Evolutionary conservation across 1,140 invertebrate species (phyloP), one percentile per base, ranked within the genome.

Genomic region (Gryon sp.): DNA sequence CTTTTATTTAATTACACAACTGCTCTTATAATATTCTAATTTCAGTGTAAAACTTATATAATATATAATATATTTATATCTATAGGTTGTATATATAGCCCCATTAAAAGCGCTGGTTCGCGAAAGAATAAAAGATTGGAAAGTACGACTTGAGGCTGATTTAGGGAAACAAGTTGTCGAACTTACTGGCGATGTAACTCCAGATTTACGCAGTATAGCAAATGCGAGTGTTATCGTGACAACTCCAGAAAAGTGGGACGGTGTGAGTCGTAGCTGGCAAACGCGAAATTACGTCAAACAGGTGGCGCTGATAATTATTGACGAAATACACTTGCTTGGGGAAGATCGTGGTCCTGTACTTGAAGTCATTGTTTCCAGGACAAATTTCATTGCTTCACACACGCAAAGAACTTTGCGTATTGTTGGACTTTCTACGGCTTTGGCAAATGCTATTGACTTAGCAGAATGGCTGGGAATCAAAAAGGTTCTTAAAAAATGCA

Each of bases 211-310:
- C 77, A 94, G 96, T 0, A 96, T 99, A 57, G 90, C 92, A 0
- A 90, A 87, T 43, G 94, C 98, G 0, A 93, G 96, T 83, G 93
- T 99, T 0, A 99, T 99, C 76, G 96, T 99, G 0, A 99, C 98
- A 1, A 99, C 98, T 0, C 98, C 98, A 0, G 98, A 99, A 89
- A 99, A 99, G 88, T 99, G 98, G 98, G 98, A 99, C 86, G 98
- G 98, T 66, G 96, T 99, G 55, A 98, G 96, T 86, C 91, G 98
- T 74, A 97, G 95, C 62, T 99, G 98, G 97, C 97, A 99, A 80
- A 99, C 95, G 0, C 92, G 98, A 74, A 94, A 93, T 87, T 99
- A 99, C 83, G 98, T 99, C 0, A 93, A 92, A 63, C 91, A 97
- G 81, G 98, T 99, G 0, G 93, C 94, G 0, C 89, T 99, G 0